phyloP scores from a whole-genome alignment of 2,113 vertebrate genomes.

The Petrocephalus microphthalmus region DNA sequence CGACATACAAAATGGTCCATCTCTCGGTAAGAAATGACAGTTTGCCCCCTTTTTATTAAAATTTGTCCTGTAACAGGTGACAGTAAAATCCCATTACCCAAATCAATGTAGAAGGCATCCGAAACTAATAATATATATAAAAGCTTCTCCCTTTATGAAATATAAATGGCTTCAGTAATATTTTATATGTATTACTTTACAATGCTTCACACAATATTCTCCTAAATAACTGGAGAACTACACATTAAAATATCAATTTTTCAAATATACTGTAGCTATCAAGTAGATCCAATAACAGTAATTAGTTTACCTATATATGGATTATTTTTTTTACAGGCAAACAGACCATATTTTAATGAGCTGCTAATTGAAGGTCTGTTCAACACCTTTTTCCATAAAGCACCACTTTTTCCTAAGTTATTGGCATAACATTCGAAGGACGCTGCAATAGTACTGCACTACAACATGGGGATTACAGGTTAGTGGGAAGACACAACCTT shows the following conservation, averaged over 20 bases:
- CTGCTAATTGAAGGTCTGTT: not conserved
- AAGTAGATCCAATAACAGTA: conserved; percentile 7
- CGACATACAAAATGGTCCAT: not conserved
- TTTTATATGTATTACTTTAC: not conserved
- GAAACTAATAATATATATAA: conserved; percentile 28
- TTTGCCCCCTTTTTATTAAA: not conserved
- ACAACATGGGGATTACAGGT: not conserved
- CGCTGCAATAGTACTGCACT: not conserved
- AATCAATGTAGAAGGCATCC: conserved; percentile 24
- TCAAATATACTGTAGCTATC: not conserved
- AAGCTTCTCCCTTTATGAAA: conserved; percentile 28
- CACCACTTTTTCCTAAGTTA: not conserved
- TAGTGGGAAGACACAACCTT: not conserved
- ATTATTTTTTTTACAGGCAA: not conserved
- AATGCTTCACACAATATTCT: not conserved
- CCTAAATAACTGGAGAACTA: conserved; percentile 20
- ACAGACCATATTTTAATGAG: conserved; percentile 10
- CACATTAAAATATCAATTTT: not conserved
- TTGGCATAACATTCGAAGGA: conserved; percentile 2
- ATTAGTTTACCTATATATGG: not conserved
- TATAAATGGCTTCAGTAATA: conserved; percentile 15
- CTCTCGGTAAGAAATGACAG: conserved; percentile 21
- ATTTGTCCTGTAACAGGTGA: conserved; percentile 4
- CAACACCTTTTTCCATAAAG: not conserved
- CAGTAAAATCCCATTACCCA: conserved; percentile 14